Evolutionary conservation across 2,888 invertebrate species (phyloP), one percentile per base, ranked within the genome.

Genomic region (Cybosia mesomella): DNA sequence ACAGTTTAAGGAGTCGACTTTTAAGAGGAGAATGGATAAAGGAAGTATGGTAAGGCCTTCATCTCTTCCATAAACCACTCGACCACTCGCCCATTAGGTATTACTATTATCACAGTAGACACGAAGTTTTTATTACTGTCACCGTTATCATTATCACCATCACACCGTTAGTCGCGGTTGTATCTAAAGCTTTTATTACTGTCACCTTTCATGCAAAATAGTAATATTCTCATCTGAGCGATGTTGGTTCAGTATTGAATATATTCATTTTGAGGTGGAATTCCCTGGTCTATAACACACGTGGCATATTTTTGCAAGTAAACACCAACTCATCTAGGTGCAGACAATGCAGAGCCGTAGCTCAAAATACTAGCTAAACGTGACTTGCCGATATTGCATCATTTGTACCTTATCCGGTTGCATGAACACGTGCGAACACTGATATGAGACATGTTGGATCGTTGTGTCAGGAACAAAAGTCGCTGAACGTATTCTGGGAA

Each of bases 341-440:
- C 84, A 84, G 75, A 74, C 82, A 84, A 81, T 74, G 69, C 76
- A 73, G 80, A 32, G 53, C 36, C 22, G 83, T 74, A 81, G 72
- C 80, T 77, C 84, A 79, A 86, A 85, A 91, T 91, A 91, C 87
- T 87, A 87, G 80, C 74, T 82, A 84, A 82, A 91, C 91, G 91
- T 91, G 91, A 88, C 88, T 81, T 68, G 76, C 73, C 75, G 84
- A 88, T 87, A 89, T 88, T 87, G 87, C 86, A 82, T 85, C 85
- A 85, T 83, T 85, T 81, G 83, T 80, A 75, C 75, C 75, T 71
- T 75, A 80, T 71, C 72, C 75, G 54, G 64, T 72, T 67, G 70
- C 76, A 71, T 58, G 58, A 72, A 71, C 74, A 75, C 75, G 79
- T 73, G 67, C 64, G n/a, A n/a, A n/a, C 55, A 32, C 72, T 77